Base-by-base conservation (phyloP, 2,113 vertebrate genomes). In the Oncorhynchus masou region DNA sequence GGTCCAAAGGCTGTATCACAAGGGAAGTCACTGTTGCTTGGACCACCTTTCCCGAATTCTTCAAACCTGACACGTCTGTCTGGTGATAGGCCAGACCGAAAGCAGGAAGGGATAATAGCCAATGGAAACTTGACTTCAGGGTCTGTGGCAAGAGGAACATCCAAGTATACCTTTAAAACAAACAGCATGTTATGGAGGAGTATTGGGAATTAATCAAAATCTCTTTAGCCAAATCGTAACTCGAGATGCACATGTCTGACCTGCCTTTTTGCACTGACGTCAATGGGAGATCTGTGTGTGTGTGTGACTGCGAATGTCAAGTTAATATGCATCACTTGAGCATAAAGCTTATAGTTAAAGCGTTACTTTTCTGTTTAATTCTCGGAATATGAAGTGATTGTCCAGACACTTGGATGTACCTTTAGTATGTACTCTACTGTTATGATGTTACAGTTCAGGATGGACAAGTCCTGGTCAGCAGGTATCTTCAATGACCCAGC, bases 121-220 rank as follows among this genome's bases (percentile, higher is more conserved):
- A 94, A 24, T 4, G 91, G 90, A 15, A 91, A 81, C 1, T 27
- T 45, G 11, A 94, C 62, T 77, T 85, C 54, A 48, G 92, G 91
- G 77, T 93, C 88, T 20, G 27, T 86, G 27, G 88, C 68, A 82
- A 91, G 92, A 57, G 89, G 91, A 69, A 94, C 91, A 78, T 92
- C 92, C 88, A 94, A 75, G 79, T 85, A 91, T 2, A 82, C 92
- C 92, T 94, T 76, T 27, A 60, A 73, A 77, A 75, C 29, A 75
- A 81, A 67, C 51, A 6, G 22, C 51, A 19, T 54, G 51, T 54
- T 25, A 51, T 11, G 13, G 49, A 7, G 64, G 67, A 60, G 39
- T 57, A 62, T 62, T 62, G 31, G 16, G 73, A 54, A 24, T 57
- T 20, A 22, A 70, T 65, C 11, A 69, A 25, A 73, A 51, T 13